Conservation (phyloP, 2,888 invertebrate genomes). For the Metallyticus violacea region DNA sequence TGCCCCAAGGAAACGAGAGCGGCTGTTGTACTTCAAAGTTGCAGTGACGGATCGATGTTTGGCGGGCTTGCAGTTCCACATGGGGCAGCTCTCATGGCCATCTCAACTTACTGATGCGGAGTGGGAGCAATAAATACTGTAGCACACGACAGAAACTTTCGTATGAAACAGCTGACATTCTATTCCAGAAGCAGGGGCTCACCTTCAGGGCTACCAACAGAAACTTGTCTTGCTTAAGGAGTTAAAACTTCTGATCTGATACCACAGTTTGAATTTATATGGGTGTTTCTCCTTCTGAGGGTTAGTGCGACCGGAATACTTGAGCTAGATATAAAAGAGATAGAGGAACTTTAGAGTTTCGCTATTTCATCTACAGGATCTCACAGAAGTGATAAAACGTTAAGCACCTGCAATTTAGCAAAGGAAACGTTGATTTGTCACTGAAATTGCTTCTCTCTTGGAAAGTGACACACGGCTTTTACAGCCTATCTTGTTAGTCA, state of each 20-base stretch:
- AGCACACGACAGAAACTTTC: not conserved
- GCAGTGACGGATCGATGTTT: not conserved
- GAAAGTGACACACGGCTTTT: too few species aligned
- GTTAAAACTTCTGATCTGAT: not conserved
- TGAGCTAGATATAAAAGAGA: not conserved
- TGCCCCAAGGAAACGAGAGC: not conserved
- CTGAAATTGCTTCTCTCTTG: not conserved
- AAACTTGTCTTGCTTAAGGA: not conserved
- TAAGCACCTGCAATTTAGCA: not conserved
- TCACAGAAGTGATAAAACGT: too few species aligned
- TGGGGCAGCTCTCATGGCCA: not conserved
- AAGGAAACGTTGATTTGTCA: not conserved
- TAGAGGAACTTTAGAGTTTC: not conserved
- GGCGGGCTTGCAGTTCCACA: not conserved
- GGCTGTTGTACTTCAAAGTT: too few species aligned
- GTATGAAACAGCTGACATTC: conserved; percentile 6
- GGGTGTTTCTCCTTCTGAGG: not conserved
- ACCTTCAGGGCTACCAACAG: not conserved
- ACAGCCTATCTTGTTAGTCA: too few species aligned
- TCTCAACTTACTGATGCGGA: not conserved
- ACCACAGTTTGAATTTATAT: not conserved
- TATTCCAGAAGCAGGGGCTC: not conserved
- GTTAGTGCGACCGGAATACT: not conserved
- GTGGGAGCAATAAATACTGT: not conserved
- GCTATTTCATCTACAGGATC: not conserved